Base-by-base conservation (phyloP, 1,140 invertebrate species). In the Nebria ingens region DNA sequence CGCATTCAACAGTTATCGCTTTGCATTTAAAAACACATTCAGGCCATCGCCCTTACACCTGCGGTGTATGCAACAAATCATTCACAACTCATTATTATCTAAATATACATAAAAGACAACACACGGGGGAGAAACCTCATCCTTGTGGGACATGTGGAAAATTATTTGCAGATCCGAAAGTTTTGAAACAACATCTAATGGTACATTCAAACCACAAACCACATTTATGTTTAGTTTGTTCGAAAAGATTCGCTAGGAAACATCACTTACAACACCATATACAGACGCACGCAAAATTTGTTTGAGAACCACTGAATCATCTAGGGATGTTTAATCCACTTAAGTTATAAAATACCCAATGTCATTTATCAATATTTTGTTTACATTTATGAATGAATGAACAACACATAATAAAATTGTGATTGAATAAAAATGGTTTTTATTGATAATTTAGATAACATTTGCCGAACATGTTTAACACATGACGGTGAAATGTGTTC, bases 1-100 rank as follows among this genome's bases (percentile, higher is more conserved):
- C 73, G 51, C 66, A 69, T 50, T 65, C 66, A 29, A 63, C 62
- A 45, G 62, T 64, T 38, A 49, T 66, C n/a, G 77, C 64, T 38
- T 77, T 77, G 66, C 78, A 71, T 71, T 78, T 78, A 71, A 67
- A 78, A 51, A 79, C 79, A 55, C 81, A 83, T 57, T 79, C 79
- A 1, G 78, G 78, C 0, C 76, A 79, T 42, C 71, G 78, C 45
- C 79, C 79, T 0, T 81, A 80, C 53, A 69, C 74, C 4, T 83
- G 81, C 61, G 73, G 78, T 63, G 78, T 79, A 55, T 77, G 76
- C 64, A 38, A 52, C 23, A 69, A 68, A 57, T 56, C 20, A 2
- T 69, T 68, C 51, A 59, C 59, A 19, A 63, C 63, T 1, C 34
- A 52, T 9, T 64, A 59, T 58, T 58, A 57, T 54, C 53, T 64